phyloP scores from a whole-genome alignment of 1,140 invertebrate genomes.

The Chrysoperla carnea region DNA sequence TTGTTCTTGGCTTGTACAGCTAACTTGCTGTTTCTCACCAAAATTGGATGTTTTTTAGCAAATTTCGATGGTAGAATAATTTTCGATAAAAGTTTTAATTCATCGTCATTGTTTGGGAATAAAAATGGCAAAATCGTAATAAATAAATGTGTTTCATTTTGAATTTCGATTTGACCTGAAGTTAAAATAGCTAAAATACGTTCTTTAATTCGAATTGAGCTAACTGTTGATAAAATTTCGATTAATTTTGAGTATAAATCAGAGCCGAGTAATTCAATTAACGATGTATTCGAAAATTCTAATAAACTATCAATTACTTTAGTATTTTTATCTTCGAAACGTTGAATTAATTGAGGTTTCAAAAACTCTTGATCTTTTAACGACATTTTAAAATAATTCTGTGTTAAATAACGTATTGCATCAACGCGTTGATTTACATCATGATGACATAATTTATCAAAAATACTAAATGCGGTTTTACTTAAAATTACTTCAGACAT shows the following conservation, averaged over 20 bases:
- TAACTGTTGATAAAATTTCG: too few species aligned
- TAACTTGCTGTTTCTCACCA: too few species aligned
- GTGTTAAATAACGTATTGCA: constrained; percentile 37
- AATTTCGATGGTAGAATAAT: constrained; percentile 16
- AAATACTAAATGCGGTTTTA: constrained; percentile 24
- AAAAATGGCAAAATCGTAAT: constrained; percentile 35
- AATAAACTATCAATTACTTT: constrained; percentile 17
- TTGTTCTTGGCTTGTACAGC: too few species aligned
- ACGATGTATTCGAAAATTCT: too few species aligned
- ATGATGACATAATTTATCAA: constrained; percentile 47
- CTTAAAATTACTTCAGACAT: constrained; percentile 18
- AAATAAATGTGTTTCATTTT: constrained; percentile 8
- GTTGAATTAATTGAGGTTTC: constrained; percentile 32
- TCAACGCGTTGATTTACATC: constrained; percentile 36
- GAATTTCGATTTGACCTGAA: too few species aligned
- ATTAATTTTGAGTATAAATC: too few species aligned
- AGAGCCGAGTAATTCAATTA: too few species aligned
- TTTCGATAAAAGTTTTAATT: constrained; percentile 25
- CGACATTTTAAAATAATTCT: constrained; percentile 27
- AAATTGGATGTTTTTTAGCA: too few species aligned
- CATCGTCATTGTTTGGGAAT: constrained; percentile 30
- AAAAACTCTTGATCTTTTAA: constrained; percentile 30
- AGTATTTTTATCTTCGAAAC: constrained; percentile 35
- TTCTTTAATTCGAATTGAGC: too few species aligned
- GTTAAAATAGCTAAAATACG: too few species aligned